Evolutionary conservation across 2,797 vertebrate species (phyloP).

Genomic region (Eulemur mongoz): DNA sequence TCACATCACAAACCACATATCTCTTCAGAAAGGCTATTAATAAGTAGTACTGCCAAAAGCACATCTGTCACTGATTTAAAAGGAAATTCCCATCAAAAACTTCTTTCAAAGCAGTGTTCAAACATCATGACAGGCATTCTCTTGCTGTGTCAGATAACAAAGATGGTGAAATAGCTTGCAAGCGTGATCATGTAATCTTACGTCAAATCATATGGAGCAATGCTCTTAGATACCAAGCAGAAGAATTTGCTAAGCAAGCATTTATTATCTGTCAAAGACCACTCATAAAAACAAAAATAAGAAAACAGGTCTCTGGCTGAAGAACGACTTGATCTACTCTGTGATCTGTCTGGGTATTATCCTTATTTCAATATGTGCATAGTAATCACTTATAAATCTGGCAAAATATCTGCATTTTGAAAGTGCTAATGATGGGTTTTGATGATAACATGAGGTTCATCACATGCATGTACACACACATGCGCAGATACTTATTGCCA

Average conservation of each 20-base stretch:
- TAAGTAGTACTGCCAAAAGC: neutral
- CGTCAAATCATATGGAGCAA: neutral
- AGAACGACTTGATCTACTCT: neutral
- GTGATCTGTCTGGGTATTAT: neutral
- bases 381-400: conserved; percentile 57
- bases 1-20: neutral
- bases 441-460: conserved; percentile 70
- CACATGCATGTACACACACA: neutral
- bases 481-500: conserved; percentile 49
- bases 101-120: conserved; percentile 14
- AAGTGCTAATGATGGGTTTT: conserved; percentile 64
- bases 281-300: neutral
- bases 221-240: neutral
- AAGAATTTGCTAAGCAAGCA: neutral
- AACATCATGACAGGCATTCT: neutral
- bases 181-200: neutral
- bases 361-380: conserved; percentile 14
- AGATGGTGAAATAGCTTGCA: neutral
- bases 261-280: neutral
- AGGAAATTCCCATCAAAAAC: neutral
- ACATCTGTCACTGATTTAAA: neutral
- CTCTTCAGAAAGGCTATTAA: neutral
- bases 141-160: neutral
- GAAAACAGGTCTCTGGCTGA: neutral
- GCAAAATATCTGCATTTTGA: conserved; percentile 74